Percentiles rank a stretch among this genome's conserved stretches.
These are phyloP conservation scores for Exaiptasia diaphana DNA, from an alignment of 64 coral and sea anemone genomes.

Conservation along the genomic window DNA sequence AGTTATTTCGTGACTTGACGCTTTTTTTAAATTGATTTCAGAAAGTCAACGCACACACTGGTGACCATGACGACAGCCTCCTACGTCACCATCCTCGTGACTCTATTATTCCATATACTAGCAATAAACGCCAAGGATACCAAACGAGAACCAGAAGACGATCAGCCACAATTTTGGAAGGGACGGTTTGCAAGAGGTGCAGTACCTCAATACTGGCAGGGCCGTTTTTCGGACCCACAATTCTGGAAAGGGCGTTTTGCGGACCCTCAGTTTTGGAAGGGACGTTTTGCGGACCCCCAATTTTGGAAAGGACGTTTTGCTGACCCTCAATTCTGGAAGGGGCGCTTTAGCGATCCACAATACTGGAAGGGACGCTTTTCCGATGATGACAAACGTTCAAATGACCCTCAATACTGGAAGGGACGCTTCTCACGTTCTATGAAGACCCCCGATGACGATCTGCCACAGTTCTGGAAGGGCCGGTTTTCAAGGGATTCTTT, in stretches of 20 bases:
- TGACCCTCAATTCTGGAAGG: conserved; percentile 59
- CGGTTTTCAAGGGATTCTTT: not conserved
- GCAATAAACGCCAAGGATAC: not conserved
- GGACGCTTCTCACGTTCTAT: conserved; percentile 34
- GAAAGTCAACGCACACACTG: not conserved
- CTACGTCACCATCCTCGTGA: not conserved
- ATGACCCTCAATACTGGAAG: conserved; percentile 49
- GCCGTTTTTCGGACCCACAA: conserved; percentile 13
- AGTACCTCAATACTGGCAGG: conserved; percentile 43
- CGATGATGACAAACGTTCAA: not conserved
- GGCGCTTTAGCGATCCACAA: conserved; percentile 23
- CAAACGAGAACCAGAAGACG: not conserved
- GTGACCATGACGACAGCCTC: not conserved
- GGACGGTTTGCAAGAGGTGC: conserved; percentile 31
- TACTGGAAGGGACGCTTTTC: conserved; percentile 11
- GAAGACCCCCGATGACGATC: not conserved
- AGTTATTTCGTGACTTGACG: no score
- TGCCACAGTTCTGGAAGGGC: conserved; percentile 4
- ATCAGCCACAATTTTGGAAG: conserved; percentile 50
- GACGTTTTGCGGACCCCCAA: conserved; percentile 31
- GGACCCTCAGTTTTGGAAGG: conserved; percentile 59
- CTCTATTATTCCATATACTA: not conserved
- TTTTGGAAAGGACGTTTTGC: conserved; percentile 32
- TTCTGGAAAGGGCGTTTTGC: conserved; percentile 33
- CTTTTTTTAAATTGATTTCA: not conserved